phyloP scores from a whole-genome alignment of 1,140 invertebrate genomes.

The Drosophila quadrilineata region DNA sequence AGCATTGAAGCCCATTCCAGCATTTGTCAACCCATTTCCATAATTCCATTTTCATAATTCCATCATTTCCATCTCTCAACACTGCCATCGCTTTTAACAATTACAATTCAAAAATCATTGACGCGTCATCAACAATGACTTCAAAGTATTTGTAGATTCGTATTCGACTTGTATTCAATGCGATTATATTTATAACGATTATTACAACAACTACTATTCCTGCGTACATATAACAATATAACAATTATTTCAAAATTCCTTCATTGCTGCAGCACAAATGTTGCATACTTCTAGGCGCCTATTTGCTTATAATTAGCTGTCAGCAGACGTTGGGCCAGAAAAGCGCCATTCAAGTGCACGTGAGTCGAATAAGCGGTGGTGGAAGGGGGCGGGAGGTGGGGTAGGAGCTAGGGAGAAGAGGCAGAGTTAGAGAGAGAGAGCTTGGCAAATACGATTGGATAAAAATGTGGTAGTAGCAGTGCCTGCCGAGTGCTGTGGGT shows the following conservation, averaged over 20 bases:
- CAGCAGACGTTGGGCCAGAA: too few species aligned
- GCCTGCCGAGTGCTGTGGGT: too few species aligned
- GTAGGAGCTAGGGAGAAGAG: too few species aligned
- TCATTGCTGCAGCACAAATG: neutral
- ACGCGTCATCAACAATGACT: conserved; percentile 61
- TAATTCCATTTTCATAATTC: conserved; percentile 16
- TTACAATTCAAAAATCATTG: conserved; percentile 80
- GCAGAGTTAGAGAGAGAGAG: too few species aligned
- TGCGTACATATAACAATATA: neutral
- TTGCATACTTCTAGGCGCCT: conserved; percentile 36
- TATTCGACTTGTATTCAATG: neutral
- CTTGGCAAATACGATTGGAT: conserved; percentile 8
- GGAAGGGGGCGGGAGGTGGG: too few species aligned
- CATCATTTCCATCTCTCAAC: neutral
- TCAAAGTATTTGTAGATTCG: conserved; percentile 61
- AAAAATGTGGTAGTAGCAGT: too few species aligned
- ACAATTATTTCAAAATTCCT: too few species aligned
- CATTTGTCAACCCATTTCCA: neutral
- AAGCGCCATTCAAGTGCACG: too few species aligned
- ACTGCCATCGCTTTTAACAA: conserved; percentile 60
- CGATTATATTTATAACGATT: neutral
- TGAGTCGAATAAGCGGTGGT: too few species aligned
- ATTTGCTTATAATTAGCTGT: conserved; percentile 58
- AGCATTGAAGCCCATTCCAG: too few species aligned
- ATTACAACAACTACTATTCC: neutral